Percentiles rank a stretch among this genome's conserved stretches.
These are phyloP conservation scores for Strix uralensis DNA, from an alignment of 2,113 vertebrate species.

Conservation along the genomic window DNA sequence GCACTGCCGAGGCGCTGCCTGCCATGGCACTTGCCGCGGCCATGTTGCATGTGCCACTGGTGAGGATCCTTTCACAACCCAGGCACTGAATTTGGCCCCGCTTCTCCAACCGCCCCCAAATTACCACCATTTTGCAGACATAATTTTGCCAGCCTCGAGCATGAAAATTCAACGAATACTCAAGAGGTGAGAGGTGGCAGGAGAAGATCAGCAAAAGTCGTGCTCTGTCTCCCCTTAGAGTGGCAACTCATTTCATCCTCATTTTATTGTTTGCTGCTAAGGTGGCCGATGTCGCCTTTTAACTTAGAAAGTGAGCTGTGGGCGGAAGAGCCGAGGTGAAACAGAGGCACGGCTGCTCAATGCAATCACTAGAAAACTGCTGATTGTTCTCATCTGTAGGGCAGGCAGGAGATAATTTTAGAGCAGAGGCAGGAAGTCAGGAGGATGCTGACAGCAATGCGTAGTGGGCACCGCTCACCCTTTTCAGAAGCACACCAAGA, in stretches of 20 bases:
- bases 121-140: neutral
- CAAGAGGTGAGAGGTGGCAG: neutral
- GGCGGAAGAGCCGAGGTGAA: neutral
- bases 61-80: neutral
- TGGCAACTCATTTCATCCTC: neutral
- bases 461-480: neutral
- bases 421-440: neutral
- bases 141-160: neutral
- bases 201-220: neutral
- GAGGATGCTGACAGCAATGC: neutral
- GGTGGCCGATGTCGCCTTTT: neutral
- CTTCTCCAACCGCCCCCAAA: neutral
- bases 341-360: neutral
- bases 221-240: neutral
- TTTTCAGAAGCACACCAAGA: neutral
- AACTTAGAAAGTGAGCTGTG: neutral
- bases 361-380: conserved; percentile 3
- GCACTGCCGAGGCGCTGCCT: fast-evolving
- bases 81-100: neutral
- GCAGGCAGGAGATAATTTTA: neutral
- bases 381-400: neutral
- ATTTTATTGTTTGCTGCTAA: neutral
- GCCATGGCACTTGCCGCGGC: fast-evolving
- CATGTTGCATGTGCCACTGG: fast-evolving
- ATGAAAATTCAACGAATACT: neutral